These are phyloP conservation scores for Holotrichia oblita DNA, from an alignment of 1,140 invertebrate genomes.

Conservation along the genomic window DNA sequence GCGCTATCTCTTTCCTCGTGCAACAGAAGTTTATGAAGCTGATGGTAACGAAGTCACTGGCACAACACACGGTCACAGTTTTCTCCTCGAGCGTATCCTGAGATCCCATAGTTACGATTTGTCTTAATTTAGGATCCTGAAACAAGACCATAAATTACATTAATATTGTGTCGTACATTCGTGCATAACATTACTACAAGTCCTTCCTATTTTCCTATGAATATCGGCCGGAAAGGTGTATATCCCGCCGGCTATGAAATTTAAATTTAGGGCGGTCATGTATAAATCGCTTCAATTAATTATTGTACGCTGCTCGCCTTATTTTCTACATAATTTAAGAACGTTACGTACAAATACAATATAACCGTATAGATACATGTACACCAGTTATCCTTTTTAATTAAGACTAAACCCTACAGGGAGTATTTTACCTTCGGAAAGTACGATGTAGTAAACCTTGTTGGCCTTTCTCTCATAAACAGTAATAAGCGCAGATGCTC, in stretches of 20 bases:
- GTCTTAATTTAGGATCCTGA: constrained; percentile 86
- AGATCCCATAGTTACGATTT: constrained; percentile 85
- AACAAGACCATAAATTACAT: constrained; percentile 18
- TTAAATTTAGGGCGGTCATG: constrained; percentile 12
- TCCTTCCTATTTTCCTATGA: too few relatives aligned
- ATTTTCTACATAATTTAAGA: background rate
- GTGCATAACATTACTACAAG: too few relatives aligned
- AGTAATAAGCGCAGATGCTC: too few relatives aligned
- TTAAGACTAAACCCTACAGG: constrained; percentile 9
- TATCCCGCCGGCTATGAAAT: background rate
- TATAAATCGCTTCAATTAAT: background rate
- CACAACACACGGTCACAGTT: constrained; percentile 91
- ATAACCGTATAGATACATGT: background rate
- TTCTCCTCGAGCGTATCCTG: constrained; percentile 94
- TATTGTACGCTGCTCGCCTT: background rate
- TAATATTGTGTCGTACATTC: background rate
- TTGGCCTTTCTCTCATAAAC: too few relatives aligned
- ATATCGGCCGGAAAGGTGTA: too few relatives aligned
- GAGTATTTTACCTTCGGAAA: background rate
- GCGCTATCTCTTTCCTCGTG: constrained; percentile 86
- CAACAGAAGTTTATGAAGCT: constrained; percentile 94
- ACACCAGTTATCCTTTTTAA: constrained; percentile 2
- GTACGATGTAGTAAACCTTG: background rate
- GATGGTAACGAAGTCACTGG: constrained; percentile 92
- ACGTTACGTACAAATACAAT: background rate